phyloP scores from a whole-genome alignment of 2,113 vertebrate genomes.

The Macaca mulatta region DNA sequence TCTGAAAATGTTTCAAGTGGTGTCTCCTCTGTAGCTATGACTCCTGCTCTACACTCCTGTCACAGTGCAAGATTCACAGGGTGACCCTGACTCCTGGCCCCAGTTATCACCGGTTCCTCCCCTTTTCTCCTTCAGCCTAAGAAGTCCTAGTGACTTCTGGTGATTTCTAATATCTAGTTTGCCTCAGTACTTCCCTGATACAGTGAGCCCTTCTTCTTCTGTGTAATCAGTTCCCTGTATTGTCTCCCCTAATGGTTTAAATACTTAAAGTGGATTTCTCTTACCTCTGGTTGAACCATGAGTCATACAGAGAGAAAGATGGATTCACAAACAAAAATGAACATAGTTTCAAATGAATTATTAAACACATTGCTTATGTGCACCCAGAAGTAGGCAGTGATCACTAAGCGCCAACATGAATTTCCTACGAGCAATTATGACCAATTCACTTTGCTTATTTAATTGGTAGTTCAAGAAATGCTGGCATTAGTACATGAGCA shows the following conservation, averaged over 20 bases:
- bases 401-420: background rate
- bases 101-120: background rate
- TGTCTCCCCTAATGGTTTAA: background rate
- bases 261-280: background rate
- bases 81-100: background rate
- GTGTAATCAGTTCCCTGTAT: background rate
- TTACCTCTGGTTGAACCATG: background rate
- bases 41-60: background rate
- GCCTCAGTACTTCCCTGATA: background rate
- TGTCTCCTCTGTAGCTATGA: background rate
- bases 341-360: conserved; percentile 30
- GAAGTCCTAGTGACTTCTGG: background rate
- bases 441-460: conserved; percentile 51
- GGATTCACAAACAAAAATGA: conserved; percentile 45
- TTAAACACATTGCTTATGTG: conserved; percentile 41
- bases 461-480: conserved; percentile 53
- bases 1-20: background rate
- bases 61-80: background rate
- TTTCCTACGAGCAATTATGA: conserved; percentile 37
- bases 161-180: background rate
- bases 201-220: background rate
- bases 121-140: background rate
- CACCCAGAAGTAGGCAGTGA: conserved; percentile 29
- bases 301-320: background rate
- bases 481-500: conserved; percentile 13